Evolutionary conservation across 2,888 invertebrate genomes (phyloP), one percentile per base, ranked within the genome.

Genomic region (Lymantria monacha): DNA sequence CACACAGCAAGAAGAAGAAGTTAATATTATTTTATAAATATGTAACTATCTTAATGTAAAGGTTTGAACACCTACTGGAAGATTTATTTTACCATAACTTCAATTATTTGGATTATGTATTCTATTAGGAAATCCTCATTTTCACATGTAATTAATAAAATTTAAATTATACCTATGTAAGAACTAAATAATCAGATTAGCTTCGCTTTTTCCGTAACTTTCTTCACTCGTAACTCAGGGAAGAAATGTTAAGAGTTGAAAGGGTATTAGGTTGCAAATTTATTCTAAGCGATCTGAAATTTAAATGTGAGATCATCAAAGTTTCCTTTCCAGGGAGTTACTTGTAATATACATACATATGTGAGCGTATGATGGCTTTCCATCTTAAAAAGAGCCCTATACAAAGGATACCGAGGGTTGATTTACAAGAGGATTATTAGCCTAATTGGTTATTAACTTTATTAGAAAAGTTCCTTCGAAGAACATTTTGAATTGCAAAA

Each of bases 221-320:
- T 22, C 22, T 22, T n/a, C n/a, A n/a, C 22, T 22, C 22, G 22
- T 22, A 22, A 22, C 5, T 59, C 15, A 43, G 71, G 71, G 75
- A 81, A 76, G 70, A 63, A 70, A 70, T 66, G 72, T 74, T 79
- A 73, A 71, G 75, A 75, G 73, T 77, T 59, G 72, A 77, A 80
- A 72, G 70, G 76, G 72, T 80, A 82, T 81, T 79, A 78, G 73
- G 61, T 81, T 85, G 85, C 79, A 85, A 87, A 87, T 87, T 81
- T 87, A 87, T 87, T 84, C 85, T 55, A 65, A 74, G 66, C 70
- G 79, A 86, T 87, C 80, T 87, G 79, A 86, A 87, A 84, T 87
- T 87, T 86, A 87, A 86, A 87, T 87, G 72, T 52, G 79, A 74
- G 76, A 76, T 86, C 83, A 85, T 86, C 85, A 87, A 87, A 86